Evolutionary conservation across 2,797 vertebrate genomes (phyloP), one percentile per base, ranked within the genome.

Genomic region (Crocidura indochinensis): DNA sequence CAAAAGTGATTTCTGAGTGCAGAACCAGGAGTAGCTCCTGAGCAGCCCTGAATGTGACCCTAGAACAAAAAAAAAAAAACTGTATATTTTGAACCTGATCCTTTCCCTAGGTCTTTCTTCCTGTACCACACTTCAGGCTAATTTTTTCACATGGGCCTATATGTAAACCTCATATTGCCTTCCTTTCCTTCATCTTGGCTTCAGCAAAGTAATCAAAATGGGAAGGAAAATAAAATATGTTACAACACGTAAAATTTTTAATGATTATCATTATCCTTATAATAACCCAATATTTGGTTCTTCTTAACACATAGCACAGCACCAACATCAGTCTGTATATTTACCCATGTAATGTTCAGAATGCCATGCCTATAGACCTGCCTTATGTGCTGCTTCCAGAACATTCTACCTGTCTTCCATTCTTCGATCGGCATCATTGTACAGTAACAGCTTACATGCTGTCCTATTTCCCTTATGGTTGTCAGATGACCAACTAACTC

Each of bases 171-270:
- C 84, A 31, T 27, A 14, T 81, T 47, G 84, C 15, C 7, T 64
- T 11, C 12, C n/a, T 44, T 24, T 26, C 14, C 38, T 9, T 65
- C 67, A 56, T 67, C n/a, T 68, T 71, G 75, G 51, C 27, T 91
- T 90, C 62, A 67, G 22, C 26, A 83, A 78, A 85, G 22, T 49
- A 68, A 84, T 47, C 27, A 78, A 84, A 91, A 87, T 38, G 38
- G 8, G 20, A 60, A 73, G 83, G 24, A 85, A 1, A 90, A 64
- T 20, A 64, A 64, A 64, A 26, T 24, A 64, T 64, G 60, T 64
- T 8, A 19, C 20, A 64, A 64, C 20, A 64, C 8, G 4, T 22
- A 64, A 20, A 64, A 64, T 64, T 49, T 85, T 17, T 60, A 53
- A 79, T 31, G 4, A 17, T 72, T 65, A 38, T 68, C 8, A 2